Conservation (phyloP, 2,113 vertebrate genomes). For the Notechis scutatus region DNA sequence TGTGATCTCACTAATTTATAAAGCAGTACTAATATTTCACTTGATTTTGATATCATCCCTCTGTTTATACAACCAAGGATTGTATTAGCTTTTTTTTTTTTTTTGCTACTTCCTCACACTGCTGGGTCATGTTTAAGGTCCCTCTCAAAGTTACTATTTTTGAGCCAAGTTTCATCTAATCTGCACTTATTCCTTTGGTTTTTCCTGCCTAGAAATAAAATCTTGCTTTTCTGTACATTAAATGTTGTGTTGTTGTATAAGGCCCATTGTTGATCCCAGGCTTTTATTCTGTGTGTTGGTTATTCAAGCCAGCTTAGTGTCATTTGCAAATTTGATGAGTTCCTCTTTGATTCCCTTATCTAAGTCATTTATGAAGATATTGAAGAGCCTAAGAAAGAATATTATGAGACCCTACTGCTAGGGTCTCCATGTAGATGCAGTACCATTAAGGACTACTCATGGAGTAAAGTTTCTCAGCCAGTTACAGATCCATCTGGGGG, state of each 20-base stretch:
- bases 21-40: background rate
- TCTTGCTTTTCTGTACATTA: background rate
- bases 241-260: background rate
- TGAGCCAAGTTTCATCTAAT: background rate
- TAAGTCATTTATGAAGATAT: background rate
- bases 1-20: background rate
- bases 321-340: background rate
- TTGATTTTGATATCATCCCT: background rate
- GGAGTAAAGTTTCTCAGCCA: no score
- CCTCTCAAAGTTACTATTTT: background rate
- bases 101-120: background rate
- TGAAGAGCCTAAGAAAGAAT: background rate
- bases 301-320: background rate
- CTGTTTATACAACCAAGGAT: background rate
- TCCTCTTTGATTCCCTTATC: background rate
- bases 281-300: background rate
- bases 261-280: background rate
- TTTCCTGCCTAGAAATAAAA: background rate
- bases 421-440: background rate
- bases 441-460: background rate
- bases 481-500: background rate
- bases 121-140: background rate
- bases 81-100: background rate
- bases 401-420: background rate
- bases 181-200: background rate